Evolutionary conservation across 2,797 vertebrate genomes (phyloP).

Genomic region (Adrianichthys oophorus): DNA sequence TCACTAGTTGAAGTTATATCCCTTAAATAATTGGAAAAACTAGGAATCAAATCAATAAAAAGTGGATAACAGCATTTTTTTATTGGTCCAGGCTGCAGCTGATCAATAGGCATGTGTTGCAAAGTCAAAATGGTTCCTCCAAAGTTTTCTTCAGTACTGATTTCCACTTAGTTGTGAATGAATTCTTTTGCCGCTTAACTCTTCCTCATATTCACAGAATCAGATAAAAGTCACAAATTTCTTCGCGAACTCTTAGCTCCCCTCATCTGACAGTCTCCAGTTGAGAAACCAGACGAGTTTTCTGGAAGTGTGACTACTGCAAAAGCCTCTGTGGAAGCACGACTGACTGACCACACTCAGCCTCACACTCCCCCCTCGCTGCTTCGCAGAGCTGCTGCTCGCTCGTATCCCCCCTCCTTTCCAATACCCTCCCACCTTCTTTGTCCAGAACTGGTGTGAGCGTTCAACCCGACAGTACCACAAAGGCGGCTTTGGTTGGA

Average conservation of each 20-base stretch:
- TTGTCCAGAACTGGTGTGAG: constrained; percentile 40
- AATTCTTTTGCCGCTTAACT: too few relatives aligned
- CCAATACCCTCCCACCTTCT: constrained; percentile 20
- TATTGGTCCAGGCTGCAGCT: too few relatives aligned
- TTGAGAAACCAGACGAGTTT: constrained; percentile 21
- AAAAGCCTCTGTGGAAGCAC: constrained; percentile 13
- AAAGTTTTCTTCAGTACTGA: neutral
- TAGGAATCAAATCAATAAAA: too few relatives aligned
- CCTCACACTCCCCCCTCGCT: constrained; percentile 16
- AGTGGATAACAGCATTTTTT: too few relatives aligned
- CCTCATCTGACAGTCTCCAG: neutral
- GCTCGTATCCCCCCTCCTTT: neutral
- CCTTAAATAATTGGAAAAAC: too few relatives aligned
- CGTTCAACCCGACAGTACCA: constrained; percentile 63
- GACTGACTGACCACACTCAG: constrained; percentile 18
- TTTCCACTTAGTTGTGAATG: neutral
- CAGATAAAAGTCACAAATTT: neutral
- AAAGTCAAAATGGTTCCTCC: too few relatives aligned
- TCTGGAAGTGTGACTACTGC: constrained; percentile 22
- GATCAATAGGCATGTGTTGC: too few relatives aligned
- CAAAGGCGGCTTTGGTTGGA: constrained; percentile 70
- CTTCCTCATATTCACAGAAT: neutral
- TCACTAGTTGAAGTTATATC: too few relatives aligned
- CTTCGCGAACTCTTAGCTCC: constrained; percentile 8
- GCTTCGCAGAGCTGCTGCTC: constrained; percentile 31